phyloP scores from a whole-genome alignment of 2,888 invertebrate genomes.

The Heliconius sara region DNA sequence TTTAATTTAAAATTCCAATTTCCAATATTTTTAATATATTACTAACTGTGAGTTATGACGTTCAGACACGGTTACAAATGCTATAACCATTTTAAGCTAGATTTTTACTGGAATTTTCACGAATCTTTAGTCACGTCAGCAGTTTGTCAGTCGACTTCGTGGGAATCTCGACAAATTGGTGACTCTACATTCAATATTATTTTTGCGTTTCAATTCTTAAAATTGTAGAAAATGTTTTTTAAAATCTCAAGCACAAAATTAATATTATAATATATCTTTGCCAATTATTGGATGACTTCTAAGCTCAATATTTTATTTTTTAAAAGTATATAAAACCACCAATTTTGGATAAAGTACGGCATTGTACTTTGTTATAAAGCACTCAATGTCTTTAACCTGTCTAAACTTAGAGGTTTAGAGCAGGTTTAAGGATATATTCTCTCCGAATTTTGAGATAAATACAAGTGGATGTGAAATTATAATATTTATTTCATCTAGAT shows the following conservation, averaged over 20 bases:
- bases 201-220: constrained; percentile 49
- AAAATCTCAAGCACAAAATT: neutral
- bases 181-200: constrained; percentile 42
- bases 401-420: neutral
- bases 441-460: neutral
- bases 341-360: neutral
- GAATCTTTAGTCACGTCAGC: constrained; percentile 34
- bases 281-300: neutral
- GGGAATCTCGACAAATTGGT: constrained; percentile 44
- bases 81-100: constrained; percentile 18
- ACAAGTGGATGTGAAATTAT: neutral
- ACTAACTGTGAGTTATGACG: constrained; percentile 2
- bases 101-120: constrained; percentile 24
- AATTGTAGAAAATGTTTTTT: neutral
- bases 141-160: constrained; percentile 43
- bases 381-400: neutral
- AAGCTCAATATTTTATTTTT: neutral
- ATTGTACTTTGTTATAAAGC: neutral
- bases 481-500: neutral
- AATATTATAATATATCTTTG: neutral
- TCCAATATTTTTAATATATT: neutral
- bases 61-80: constrained; percentile 6
- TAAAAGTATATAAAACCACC: neutral
- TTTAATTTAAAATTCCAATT: neutral
- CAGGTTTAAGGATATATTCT: neutral